Base-by-base conservation (phyloP, 64 coral and sea anemone species). In the Stylophora pistillata region DNA sequence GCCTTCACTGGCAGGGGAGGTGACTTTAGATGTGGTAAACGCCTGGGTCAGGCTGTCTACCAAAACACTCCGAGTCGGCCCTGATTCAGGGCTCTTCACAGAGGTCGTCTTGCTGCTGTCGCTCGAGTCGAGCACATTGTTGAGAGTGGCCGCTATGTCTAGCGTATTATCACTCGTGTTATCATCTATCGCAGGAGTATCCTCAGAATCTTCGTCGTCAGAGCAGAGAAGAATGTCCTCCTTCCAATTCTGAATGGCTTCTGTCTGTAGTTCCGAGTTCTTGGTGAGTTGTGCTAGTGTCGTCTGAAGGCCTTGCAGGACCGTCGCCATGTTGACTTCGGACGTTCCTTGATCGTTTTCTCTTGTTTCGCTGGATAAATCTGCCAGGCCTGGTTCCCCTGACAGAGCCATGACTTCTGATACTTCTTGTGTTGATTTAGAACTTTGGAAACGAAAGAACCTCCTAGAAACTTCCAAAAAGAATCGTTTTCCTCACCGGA, bases 31-130 rank as follows among this genome's bases (percentile, higher is more conserved):
- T 56, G 76, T 25, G 13, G 76, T 57, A 78, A 76, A 85, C 31
- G 79, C 79, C 72, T 91, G 89, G 33, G 72, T 91, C 80, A 91
- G 89, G 89, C 80, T 91, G 56, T 91, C 79, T 74, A 91, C n/a
- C 23, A 76, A 56, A 29, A 53, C 15, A 26, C 27, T 58, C 13
- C 30, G 76, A n/a, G 53, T n/a, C n/a, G n/a, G 13, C 76, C 76
- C 76, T 78, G n/a, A 54, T 23, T 57, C 76, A 58, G 76, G 76
- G 76, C 25, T 55, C 58, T 58, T 72, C 18, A 54, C 65, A 62
- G 73, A 53, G 16, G 23, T 29, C 31, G 29, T 30, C 20, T 73
- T 31, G 59, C 55, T 56, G 30, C 23, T 27, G 82, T 20, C 30
- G 32, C 32, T 55, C 61, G 62, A 69, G 75, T 68, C 76, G n/a